Conservation (phyloP, 2,888 invertebrate species). For the Chymomyza fuscimana region DNA sequence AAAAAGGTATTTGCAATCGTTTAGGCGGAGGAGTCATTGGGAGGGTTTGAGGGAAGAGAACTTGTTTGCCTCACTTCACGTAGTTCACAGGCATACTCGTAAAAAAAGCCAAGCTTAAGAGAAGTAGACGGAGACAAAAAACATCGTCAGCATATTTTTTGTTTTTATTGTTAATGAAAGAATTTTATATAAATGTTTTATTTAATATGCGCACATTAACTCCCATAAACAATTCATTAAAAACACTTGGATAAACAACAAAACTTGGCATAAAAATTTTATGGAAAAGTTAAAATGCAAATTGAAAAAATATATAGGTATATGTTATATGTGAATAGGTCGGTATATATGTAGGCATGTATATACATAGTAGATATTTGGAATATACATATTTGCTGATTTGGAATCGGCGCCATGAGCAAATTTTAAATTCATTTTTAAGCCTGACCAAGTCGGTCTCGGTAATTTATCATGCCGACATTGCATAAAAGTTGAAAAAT, state of each 20-base stretch:
- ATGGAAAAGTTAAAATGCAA: background rate
- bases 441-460: background rate
- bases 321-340: no score
- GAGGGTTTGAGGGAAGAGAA: conserved; percentile 23
- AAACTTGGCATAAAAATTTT: conserved; percentile 13
- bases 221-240: conserved; percentile 69
- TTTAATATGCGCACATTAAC: conserved; percentile 72
- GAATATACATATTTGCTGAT: background rate
- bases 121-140: conserved; percentile 9
- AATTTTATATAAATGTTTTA: conserved; percentile 43
- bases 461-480: background rate
- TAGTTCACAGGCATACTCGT: background rate
- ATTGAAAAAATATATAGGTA: background rate
- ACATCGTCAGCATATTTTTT: conserved; percentile 19
- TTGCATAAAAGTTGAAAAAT: background rate
- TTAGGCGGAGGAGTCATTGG: conserved; percentile 35
- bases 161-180: conserved; percentile 64
- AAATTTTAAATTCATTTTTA: no score
- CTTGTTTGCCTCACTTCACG: conserved; percentile 55
- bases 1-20: conserved; percentile 69
- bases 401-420: background rate
- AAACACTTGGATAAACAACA: conserved; percentile 1
- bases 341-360: no score
- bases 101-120: background rate
- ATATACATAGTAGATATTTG: background rate